Evolutionary conservation across 2,888 invertebrate genomes (phyloP), one percentile per base, ranked within the genome.

Genomic region (Acanthosoma haemorrhoidale): DNA sequence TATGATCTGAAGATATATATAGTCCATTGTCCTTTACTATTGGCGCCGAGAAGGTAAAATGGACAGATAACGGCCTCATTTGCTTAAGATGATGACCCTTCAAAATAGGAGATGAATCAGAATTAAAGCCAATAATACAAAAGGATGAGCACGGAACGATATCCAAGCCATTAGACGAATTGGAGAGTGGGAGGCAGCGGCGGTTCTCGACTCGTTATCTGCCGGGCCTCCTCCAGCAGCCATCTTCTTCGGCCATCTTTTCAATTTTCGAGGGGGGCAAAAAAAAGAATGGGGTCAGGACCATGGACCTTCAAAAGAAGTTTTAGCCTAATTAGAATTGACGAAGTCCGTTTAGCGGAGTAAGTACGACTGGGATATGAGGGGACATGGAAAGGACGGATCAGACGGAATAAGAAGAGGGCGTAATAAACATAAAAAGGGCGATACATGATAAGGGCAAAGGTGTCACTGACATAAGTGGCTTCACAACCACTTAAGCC

Each of bases 271-370:
- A 43, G 18, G 15, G n/a, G 21, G 8, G 15, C 21, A 51, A 51
- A 21, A 43, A 1, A 21, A 13, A 43, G 43, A 25, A 4, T 8
- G 4, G 25, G 1, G 32, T 21, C 5, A n/a, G 61, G 21, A 21
- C 16, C 36, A n/a, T 18, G 2, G n/a, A 16, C 13, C 38, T 61
- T 61, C 34, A 8, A 61, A 61, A 61, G 25, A 13, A 61, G 38
- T 36, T 61, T 61, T 38, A 61, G 61, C 61, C 61, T 61, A 61
- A 61, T 61, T 61, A 61, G 61, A 61, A 61, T 21, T 36, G 61
- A 61, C 18, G 61, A 5, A 36, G 34, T 21, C 61, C 61, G 21
- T 61, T 61, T 36, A 61, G 36, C 18, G 21, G 61, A 41, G 41
- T 15, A 13, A 13, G n/a, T 15, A 41, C 4, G 41, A 13, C 13